phyloP scores from a whole-genome alignment of 37 sponge, comb jelly and placozoan genomes.

The Cliona cf. orientalis region DNA sequence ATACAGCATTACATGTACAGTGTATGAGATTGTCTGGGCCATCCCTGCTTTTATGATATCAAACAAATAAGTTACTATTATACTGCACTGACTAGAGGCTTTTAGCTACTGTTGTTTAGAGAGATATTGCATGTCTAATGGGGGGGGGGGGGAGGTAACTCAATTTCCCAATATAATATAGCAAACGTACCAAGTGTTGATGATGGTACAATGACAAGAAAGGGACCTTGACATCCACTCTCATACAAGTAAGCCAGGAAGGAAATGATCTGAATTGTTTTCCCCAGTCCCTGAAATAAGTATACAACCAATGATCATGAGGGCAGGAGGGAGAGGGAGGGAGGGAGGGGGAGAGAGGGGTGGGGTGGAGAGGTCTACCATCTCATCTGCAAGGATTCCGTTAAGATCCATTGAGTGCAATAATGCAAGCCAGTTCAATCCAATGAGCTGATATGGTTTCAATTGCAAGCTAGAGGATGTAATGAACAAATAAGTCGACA shows the following conservation, averaged over 20 bases:
- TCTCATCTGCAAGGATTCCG: constrained; percentile 71
- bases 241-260: constrained; percentile 54
- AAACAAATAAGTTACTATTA: too few species aligned
- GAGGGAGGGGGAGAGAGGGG: not conserved
- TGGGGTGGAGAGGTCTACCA: constrained; percentile 35
- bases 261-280: constrained; percentile 64
- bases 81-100: too few species aligned
- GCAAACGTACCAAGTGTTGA: constrained; percentile 64
- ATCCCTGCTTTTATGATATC: too few species aligned
- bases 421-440: constrained; percentile 55
- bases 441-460: constrained; percentile 58
- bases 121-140: too few species aligned
- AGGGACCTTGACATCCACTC: constrained; percentile 27
- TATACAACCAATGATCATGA: not conserved
- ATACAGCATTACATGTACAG: too few species aligned
- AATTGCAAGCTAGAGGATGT: not conserved
- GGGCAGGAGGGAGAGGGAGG: not conserved
- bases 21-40: too few species aligned
- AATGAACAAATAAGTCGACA: not conserved
- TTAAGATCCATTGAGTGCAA: constrained; percentile 59
- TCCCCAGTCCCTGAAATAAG: constrained; percentile 54
- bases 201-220: constrained; percentile 57
- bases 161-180: too few species aligned
- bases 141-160: too few species aligned
- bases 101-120: too few species aligned